Base-by-base conservation (phyloP, 2,113 vertebrate species). In the Clinocottus analis region DNA sequence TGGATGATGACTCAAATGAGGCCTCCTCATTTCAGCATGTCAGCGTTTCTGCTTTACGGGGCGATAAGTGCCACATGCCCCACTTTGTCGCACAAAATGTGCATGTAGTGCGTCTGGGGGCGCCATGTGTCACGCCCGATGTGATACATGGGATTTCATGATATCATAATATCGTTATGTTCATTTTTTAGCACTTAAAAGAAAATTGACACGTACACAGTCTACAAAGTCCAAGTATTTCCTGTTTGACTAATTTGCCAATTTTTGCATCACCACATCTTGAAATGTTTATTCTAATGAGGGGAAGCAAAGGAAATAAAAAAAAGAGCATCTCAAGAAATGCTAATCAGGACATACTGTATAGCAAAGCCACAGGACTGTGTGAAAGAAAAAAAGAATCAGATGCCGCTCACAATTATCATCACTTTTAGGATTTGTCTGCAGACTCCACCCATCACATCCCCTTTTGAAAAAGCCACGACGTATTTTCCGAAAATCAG, bases 401-500 rank as follows among this genome's bases (percentile, higher is more conserved):
- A 65, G 27, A 72, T 19, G 27, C 56, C 25, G 1, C 23, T 72
- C 11, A 66, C 41, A 77, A 27, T 19, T 55, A 33, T 16, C 62
- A 33, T 9, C 29, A 31, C 58, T 74, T 68, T 65, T 37, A 13
- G 1, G 1, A 62, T 62, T 66, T 33, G 10, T 25, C 4, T 16
- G 5, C 19, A 49, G 23, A 17, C 64, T 43, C 39, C 61, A 59
- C 7, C 35, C 35, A 25, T 11, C 37, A 27, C 71, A 45, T 73
- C 53, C 35, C 35, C 19, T 43, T 64, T 37, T 67, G n/a, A 58
- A 72, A 66, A 79, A 53, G 31, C n/a, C 1, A 13, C 43, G 49
- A 68, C 43, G 56, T 71, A 33, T 49, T 45, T 59, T 13, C 19
- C 17, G 19, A 76, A 70, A 89, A 79, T 80, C 75, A 61, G 61